Base-by-base conservation (phyloP, 2,888 invertebrate genomes). In the Aspidiotus rigidus region DNA sequence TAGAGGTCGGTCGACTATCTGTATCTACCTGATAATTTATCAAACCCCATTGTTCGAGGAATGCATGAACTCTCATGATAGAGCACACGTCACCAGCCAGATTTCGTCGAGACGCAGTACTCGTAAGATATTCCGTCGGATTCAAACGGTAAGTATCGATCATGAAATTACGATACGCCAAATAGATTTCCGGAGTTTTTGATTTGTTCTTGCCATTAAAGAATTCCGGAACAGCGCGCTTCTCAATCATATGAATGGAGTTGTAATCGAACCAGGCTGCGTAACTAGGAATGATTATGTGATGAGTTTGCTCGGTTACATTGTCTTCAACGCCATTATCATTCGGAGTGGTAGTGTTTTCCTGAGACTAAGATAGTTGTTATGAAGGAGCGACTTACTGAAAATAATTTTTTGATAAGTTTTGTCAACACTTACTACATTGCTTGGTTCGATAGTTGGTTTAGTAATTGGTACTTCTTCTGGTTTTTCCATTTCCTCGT, bases 191-290 rank as follows among this genome's bases (percentile, higher is more conserved):
- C 0, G 99, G 96, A 0, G 97, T 94, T 79, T 99, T 99, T 0
- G 96, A 97, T 78, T 96, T 96, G 78, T 99, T 99, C 79, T 95
- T 92, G 40, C 88, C 90, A 78, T 97, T 98, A 79, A 99, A 99
- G 80, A 98, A 99, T 80, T 99, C 99, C 0, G 97, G 94, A 76
- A 99, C 81, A 0, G 95, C 98, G 62, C 98, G 84, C 77, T 96
- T 93, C 80, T 99, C 99, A 70, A 99, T 94, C 41, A 94, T 93
- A 78, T 98, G 96, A 74, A 98, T 93, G 2, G 93, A 89, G 80
- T 98, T 98, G 80, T 99, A 99, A 80, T 99, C 99, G 79, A 99
- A 99, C 99, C 99, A 99, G 6, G 98, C 93, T 0, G 97, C 92
- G 80, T 99, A 99, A 61, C 95, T 96, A 7, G 99, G 99, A 53